Evolutionary conservation across 1,140 invertebrate genomes (phyloP).

Genomic region (Pachyrhynchus sulphureomaculatus): DNA sequence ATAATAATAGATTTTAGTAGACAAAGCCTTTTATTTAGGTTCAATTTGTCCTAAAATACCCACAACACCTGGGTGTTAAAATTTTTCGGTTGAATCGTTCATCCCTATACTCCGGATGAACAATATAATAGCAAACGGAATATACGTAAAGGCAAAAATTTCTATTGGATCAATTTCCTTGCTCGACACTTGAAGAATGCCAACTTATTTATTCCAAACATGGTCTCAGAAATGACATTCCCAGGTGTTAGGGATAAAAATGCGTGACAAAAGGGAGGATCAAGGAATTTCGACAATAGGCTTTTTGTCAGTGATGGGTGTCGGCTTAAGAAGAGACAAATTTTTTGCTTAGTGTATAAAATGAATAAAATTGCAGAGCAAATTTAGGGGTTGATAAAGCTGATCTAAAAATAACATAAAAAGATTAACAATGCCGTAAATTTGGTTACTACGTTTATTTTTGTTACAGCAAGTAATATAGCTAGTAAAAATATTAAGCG

Average conservation of each 20-base stretch:
- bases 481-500: too few species aligned
- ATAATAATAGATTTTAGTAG: background rate
- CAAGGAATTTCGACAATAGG: constrained; percentile 24
- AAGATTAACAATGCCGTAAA: too few species aligned
- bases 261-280: constrained; percentile 13
- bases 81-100: background rate
- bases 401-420: constrained; percentile 10
- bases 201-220: constrained; percentile 25
- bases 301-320: constrained; percentile 18
- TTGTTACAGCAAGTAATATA: too few species aligned
- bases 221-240: background rate
- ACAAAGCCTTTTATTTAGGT: constrained; percentile 24
- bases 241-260: constrained; percentile 23
- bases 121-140: background rate
- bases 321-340: constrained; percentile 24
- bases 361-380: constrained; percentile 18
- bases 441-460: too few species aligned
- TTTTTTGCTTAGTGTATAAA: constrained; percentile 3
- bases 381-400: constrained; percentile 19
- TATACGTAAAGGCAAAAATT: background rate
- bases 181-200: constrained; percentile 5
- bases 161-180: constrained; percentile 15
- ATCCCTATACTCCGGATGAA: background rate
- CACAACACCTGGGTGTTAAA: constrained; percentile 19
- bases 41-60: constrained; percentile 27